Evolutionary conservation across 2,888 invertebrate species (phyloP).

Genomic region (Cryptosula pallasiana): DNA sequence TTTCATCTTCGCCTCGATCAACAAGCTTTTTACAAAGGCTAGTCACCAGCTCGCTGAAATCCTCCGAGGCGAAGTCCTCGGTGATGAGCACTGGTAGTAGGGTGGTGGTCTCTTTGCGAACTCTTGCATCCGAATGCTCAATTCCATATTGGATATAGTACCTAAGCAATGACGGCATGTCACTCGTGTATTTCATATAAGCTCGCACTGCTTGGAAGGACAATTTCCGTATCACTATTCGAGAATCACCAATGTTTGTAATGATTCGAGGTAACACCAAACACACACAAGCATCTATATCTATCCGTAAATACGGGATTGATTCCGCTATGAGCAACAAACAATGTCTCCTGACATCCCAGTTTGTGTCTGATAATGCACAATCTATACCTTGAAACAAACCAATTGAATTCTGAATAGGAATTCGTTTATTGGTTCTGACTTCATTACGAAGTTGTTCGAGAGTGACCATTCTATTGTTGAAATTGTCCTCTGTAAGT

Average conservation of each 20-base stretch:
- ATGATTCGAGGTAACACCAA: constrained; percentile 50
- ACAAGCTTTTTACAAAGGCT: constrained; percentile 45
- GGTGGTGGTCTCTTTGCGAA: constrained; percentile 51
- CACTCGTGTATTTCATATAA: constrained; percentile 53
- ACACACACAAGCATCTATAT: constrained; percentile 51
- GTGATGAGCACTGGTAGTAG: constrained; percentile 54
- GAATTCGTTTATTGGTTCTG: constrained; percentile 43
- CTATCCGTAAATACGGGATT: constrained; percentile 46
- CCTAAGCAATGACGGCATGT: constrained; percentile 50
- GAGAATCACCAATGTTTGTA: constrained; percentile 49
- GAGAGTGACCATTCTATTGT: constrained; percentile 44
- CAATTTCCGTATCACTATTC: constrained; percentile 47
- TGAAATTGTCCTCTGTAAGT: constrained; percentile 45
- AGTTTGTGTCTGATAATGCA: constrained; percentile 52
- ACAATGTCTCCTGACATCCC: constrained; percentile 55
- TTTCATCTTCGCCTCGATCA: constrained; percentile 42
- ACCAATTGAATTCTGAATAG: constrained; percentile 39
- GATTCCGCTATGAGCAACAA: constrained; percentile 50
- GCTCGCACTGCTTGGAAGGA: constrained; percentile 54
- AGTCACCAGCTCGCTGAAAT: constrained; percentile 49
- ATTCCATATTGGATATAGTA: constrained; percentile 52
- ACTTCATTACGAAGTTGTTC: constrained; percentile 46
- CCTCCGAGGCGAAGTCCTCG: constrained; percentile 51
- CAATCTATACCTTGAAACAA: constrained; percentile 51
- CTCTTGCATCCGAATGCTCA: constrained; percentile 44